These are phyloP conservation scores for Nylanderia fulva DNA, from an alignment of 1,140 invertebrate species.

Conservation along the genomic window DNA sequence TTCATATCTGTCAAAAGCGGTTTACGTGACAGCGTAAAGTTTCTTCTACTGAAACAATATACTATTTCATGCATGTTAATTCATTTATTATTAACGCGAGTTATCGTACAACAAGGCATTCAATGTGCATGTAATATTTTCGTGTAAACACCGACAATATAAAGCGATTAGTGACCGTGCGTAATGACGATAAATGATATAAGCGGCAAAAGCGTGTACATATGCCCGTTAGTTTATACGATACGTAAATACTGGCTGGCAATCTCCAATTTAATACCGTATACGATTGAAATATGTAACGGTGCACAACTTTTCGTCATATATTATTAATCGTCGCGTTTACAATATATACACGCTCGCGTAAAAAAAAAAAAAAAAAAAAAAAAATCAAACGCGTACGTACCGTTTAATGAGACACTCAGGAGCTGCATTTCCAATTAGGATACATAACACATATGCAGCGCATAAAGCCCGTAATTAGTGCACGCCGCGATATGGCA, in stretches of 20 bases:
- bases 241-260: slow-evolving; percentile 34
- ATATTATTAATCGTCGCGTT: slow-evolving; percentile 24
- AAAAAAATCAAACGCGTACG: not conserved
- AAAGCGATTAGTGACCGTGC: slow-evolving; percentile 31
- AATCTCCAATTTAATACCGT: slow-evolving; percentile 38
- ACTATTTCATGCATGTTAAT: slow-evolving; percentile 11
- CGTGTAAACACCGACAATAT: not conserved
- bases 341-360: not conserved
- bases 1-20: slow-evolving; percentile 41
- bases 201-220: slow-evolving; percentile 35
- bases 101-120: slow-evolving; percentile 23
- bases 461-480: slow-evolving; percentile 50
- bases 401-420: slow-evolving; percentile 48
- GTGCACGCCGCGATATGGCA: slow-evolving; percentile 26
- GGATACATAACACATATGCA: slow-evolving; percentile 31
- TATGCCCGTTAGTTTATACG: not conserved
- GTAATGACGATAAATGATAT: slow-evolving; percentile 46
- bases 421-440: slow-evolving; percentile 53
- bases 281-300: slow-evolving; percentile 13
- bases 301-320: not conserved
- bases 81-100: slow-evolving; percentile 7
- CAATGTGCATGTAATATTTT: slow-evolving; percentile 29
- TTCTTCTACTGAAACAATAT: not conserved
- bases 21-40: not conserved
- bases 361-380: slow-evolving; percentile 36